Evolutionary conservation across 2,113 vertebrate genomes (phyloP).

Genomic region (Crotalus tigris): DNA sequence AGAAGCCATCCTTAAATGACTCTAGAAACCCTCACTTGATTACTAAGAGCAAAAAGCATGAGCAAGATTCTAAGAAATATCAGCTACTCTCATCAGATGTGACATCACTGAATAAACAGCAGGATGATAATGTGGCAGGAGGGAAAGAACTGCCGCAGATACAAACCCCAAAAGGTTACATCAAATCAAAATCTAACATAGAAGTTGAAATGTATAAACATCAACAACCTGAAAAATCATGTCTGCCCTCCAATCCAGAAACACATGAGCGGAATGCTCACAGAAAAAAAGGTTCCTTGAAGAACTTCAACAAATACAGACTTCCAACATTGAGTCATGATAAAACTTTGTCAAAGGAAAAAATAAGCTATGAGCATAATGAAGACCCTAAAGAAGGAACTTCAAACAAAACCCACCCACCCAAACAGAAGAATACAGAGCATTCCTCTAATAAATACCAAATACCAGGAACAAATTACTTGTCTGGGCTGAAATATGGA

Average conservation of each 20-base stretch:
- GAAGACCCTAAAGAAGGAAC: neutral
- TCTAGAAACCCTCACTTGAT: rapidly evolving
- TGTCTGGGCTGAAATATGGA: constrained; percentile 2
- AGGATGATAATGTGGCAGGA: neutral
- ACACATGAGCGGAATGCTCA: neutral
- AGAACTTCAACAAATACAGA: neutral
- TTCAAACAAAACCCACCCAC: neutral
- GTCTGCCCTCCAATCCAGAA: neutral
- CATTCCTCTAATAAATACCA: constrained; percentile 39
- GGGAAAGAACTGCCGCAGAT: constrained; percentile 9
- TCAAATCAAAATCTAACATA: neutral
- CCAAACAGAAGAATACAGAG: neutral
- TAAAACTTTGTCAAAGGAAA: neutral
- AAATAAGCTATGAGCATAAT: neutral
- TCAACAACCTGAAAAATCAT: neutral
- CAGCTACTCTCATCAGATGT: neutral
- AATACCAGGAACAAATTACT: neutral
- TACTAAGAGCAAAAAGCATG: neutral
- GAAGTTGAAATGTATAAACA: neutral
- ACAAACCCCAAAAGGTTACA: neutral
- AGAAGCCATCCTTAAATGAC: neutral
- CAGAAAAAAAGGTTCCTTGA: neutral
- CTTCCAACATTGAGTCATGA: neutral
- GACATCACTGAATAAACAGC: neutral
- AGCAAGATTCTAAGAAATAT: neutral